Base-by-base conservation (phyloP, 2,888 invertebrate species). In the Muscina levida region DNA sequence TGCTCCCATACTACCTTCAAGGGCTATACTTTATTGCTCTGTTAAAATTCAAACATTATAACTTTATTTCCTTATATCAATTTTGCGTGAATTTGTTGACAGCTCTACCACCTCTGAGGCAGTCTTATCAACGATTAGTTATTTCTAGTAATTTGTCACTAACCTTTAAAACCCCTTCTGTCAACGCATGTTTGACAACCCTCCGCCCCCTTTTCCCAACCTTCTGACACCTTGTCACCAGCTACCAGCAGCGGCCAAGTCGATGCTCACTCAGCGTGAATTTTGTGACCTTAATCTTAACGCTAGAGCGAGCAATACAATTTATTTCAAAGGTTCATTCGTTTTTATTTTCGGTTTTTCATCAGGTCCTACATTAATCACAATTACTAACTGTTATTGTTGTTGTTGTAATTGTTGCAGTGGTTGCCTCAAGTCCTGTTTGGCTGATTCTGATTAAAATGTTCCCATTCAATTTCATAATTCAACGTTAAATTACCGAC, bases 391-490 rank as follows among this genome's bases (percentile, higher is more conserved):
- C 39, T 62, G 19, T 62, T 19, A 19, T 51, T 62, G 59, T 59
- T 59, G 26, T 56, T 26, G n/a, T 56, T 56, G 44, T 37, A 37
- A 10, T 10, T 37, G 19, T 19, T 48, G 46, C 46, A 15, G 46
- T 17, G n/a, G 46, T 22, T 51, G 51, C 51, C 22, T 15, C 10
- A 17, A 22, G 11, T n/a, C 17, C 8, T 51, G 51, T 51, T n/a
- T 19, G 51, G 31, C 3, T 31, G 31, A 11, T 53, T n/a, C 62
- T 68, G 67, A 68, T 68, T 68, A 68, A 68, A 68, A 68, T 68
- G 67, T 68, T 68, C 39, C 15, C 67, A 24, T 68, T 68, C 39
- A 51, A 53, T 68, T 68, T 53, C 31, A 53, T 39, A 51, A 37
- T 26, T 22, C n/a, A n/a, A n/a, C n/a, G 51, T 31, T 11, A 68